phyloP scores from a whole-genome alignment of 2,888 invertebrate genomes.

The Amblyteles armatorius region DNA sequence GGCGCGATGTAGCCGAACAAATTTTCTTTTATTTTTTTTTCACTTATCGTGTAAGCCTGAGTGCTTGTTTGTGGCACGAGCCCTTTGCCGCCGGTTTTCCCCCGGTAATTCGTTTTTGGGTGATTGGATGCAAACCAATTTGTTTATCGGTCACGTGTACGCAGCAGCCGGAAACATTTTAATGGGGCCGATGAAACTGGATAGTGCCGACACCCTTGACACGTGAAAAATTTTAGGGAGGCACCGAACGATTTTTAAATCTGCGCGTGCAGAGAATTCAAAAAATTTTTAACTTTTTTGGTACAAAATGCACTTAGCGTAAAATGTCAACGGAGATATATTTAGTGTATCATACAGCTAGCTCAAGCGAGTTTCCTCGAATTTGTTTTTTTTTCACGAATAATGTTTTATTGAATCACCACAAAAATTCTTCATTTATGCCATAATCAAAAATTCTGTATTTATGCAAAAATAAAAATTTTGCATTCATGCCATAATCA shows the following conservation, averaged over 20 bases:
- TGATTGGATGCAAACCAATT: constrained; percentile 25
- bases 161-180: constrained; percentile 20
- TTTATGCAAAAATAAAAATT: constrained; percentile 20
- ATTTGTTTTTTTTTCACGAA: too few relatives aligned
- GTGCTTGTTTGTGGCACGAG: constrained; percentile 13
- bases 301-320: too few relatives aligned
- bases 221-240: background rate
- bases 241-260: background rate
- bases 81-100: constrained; percentile 40
- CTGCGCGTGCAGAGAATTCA: too few relatives aligned
- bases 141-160: constrained; percentile 15
- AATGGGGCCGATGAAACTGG: background rate
- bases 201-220: background rate
- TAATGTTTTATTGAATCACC: background rate
- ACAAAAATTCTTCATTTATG: constrained; percentile 19
- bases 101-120: constrained; percentile 34
- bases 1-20: constrained; percentile 56
- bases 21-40: constrained; percentile 22
- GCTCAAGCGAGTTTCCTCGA: too few relatives aligned
- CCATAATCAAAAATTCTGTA: background rate
- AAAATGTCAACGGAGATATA: too few relatives aligned
- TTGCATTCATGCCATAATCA: background rate
- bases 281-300: too few relatives aligned
- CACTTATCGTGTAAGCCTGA: constrained; percentile 50
- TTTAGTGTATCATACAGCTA: too few relatives aligned